Evolutionary conservation across 2,888 invertebrate genomes (phyloP), one percentile per base, ranked within the genome.

Genomic region (Sarcophaga carnaria): DNA sequence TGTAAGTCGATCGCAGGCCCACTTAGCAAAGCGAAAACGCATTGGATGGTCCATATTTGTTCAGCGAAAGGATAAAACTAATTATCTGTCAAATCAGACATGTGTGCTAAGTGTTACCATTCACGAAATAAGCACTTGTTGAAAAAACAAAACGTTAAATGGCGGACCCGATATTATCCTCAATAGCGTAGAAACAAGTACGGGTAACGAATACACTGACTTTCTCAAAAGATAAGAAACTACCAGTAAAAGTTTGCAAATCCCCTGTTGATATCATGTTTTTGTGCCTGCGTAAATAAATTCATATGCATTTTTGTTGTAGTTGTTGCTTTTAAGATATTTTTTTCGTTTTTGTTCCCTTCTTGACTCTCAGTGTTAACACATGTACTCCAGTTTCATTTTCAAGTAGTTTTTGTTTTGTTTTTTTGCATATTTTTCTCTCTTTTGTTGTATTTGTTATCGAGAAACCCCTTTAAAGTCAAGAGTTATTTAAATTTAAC

Each of bases 401-500:
- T 54, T 54, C 17, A 54, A 27, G 22, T 49, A 69, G 72, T 70
- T 54, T 54, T 54, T 54, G 67, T 1, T 22, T 37, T 37, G 10
- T 10, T 37, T 37, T 37, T 37, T 20, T 20, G 20, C 20, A 20
- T 20, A 20, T 1, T 1, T 20, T 54, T 54, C 14, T 54, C 17
- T 37, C 37, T 37, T 37, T 37, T 37, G 37, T 37, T 37, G 10
- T 37, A 37, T 71, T 79, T 79, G 69, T 59, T 64, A 70, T 59
- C 63, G 17, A 75, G 59, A 47, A 37, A 37, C 37, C 60, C 70
- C 80, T 75, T 84, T 84, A 47, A 60, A 84, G 71, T 80, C 80
- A 80, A 84, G 76, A 66, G 60, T 62, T 64, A 67, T 78, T 78
- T 62, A 25, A 83, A 72, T 78, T 72, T 59, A 72, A 72, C 62